Conservation (phyloP, 2,888 invertebrate species). For the Nephrotoma flavescens region DNA sequence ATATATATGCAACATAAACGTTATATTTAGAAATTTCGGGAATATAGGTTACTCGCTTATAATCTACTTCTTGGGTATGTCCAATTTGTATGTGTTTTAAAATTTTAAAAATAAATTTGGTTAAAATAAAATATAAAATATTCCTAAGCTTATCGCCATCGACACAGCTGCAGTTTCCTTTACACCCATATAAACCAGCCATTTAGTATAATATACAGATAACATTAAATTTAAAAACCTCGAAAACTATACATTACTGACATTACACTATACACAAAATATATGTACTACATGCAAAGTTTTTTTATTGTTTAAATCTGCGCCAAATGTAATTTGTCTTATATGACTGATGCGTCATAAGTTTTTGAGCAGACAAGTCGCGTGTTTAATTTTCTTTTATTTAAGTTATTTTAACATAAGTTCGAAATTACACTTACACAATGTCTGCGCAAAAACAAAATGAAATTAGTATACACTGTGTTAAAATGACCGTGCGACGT, state of each 20-base stretch:
- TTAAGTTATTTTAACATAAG: background rate
- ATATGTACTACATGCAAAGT: background rate
- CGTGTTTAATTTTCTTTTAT: background rate
- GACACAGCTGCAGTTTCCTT: background rate
- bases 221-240: background rate
- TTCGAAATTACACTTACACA: background rate
- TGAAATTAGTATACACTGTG: background rate
- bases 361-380: background rate
- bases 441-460: background rate
- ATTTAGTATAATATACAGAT: background rate
- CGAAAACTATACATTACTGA: too few relatives aligned
- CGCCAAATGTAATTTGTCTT: background rate
- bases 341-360: background rate
- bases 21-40: background rate
- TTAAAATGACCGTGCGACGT: background rate
- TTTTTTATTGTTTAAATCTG: background rate
- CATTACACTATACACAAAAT: background rate
- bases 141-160: background rate
- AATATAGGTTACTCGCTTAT: background rate
- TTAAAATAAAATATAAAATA: background rate
- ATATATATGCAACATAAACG: background rate
- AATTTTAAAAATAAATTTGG: background rate
- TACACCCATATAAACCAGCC: background rate
- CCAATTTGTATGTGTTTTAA: background rate
- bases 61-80: background rate